Base-by-base conservation (phyloP, 1,140 invertebrate genomes). In the Lysiphlebus fabarum region DNA sequence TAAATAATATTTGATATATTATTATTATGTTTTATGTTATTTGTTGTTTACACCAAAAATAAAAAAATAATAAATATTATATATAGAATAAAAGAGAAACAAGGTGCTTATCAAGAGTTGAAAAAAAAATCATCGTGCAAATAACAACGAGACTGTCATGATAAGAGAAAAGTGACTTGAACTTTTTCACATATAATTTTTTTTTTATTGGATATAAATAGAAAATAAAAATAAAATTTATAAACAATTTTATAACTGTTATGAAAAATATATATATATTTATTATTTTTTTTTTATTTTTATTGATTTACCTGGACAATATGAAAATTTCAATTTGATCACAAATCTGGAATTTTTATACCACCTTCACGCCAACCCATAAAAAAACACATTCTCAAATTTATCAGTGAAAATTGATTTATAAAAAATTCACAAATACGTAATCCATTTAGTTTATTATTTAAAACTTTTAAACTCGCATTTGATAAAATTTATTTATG, bases 281-380 rank as follows among this genome's bases (percentile, higher is more conserved):
- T 47, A 14, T 38, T 17, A 12, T 42, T 38, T 36, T 53, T 11
- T 38, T 8, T 53, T 38, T 33, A 42, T 43, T 11, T 56, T 56
- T 42, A 37, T 38, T 54, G n/a, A 7, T 9, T 54, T 12, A 8
- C 26, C 47, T 33, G 47, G 5, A 14, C 14, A 11, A 11, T 11
- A 36, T 41, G 41, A 12, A n/a, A 9, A 34, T 45, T 26, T 26
- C 17, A 26, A 26, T 2, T 14, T 26, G 47, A 59, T 71, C 69
- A 72, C 59, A 73, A 72, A 70, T 72, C 66, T 63, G 71, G 72
- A 69, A 74, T 74, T 71, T 75, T 74, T 70, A 75, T 73, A 62
- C 70, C 72, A 50, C 71, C 72, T 62, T 75, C 71, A 48, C 73
- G 69, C 68, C 72, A 74, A 26, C 73, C 71, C 43, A 74, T 71